Evolutionary conservation across 1,140 invertebrate genomes (phyloP), one percentile per base, ranked within the genome.

Genomic region (Macrostomum lignano): DNA sequence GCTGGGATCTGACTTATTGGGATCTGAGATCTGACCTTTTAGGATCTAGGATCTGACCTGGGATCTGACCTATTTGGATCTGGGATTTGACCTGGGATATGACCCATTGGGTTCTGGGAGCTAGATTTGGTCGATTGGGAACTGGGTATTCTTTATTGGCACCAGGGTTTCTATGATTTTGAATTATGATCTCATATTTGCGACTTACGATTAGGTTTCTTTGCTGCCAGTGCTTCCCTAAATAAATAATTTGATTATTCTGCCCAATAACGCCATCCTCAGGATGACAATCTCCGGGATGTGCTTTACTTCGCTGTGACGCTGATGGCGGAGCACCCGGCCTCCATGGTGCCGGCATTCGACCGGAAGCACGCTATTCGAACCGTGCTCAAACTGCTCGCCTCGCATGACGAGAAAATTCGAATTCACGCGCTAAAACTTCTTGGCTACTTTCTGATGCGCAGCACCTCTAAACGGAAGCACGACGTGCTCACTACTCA

Each of bases 211-310:
- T n/a, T n/a, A n/a, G n/a, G n/a, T n/a, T n/a, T n/a, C n/a, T n/a
- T n/a, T n/a, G n/a, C n/a, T n/a, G n/a, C n/a, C n/a, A n/a, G n/a
- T n/a, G n/a, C n/a, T n/a, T n/a, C n/a, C n/a, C n/a, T 24, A 46
- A 21, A 34, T 46, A 17, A 43, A 45, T 23, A 38, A 37, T 14
- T 21, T 44, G 31, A 36, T 46, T 48, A 25, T 17, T 38, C 11
- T 21, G 17, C 2, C 31, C n/a, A n/a, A n/a, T n/a, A n/a, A n/a
- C n/a, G n/a, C n/a, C n/a, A n/a, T 21, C 36, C 15, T 33, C 44
- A 88, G 73, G 84, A 94, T 64, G 88, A 96, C 58, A 98, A 98
- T 62, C 62, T 96, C 21, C 78, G 88, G 46, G 88, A 98, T 55
- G 84, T 98, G 1, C 60, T 96, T 29, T 76, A 91, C 64, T 78